A percentile compares a stretch with the other conserved stretches of the same genome.
phyloP scores from a whole-genome alignment of 2,888 invertebrate genomes.

The Willowsia nigromaculata region DNA sequence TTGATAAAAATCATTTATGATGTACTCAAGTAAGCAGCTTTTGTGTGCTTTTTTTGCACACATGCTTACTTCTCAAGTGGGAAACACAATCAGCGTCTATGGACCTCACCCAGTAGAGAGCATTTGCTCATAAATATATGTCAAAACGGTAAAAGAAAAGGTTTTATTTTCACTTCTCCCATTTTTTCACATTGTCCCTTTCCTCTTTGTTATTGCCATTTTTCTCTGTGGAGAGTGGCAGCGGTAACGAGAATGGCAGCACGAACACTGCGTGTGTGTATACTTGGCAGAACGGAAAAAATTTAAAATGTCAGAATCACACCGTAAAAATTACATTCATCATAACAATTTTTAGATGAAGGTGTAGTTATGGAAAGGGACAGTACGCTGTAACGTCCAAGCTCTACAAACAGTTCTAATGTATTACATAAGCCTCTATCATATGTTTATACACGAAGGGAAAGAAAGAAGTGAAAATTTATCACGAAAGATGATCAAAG shows the following conservation, averaged over 20 bases:
- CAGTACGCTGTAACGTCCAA: too few species aligned
- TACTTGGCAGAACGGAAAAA: background rate
- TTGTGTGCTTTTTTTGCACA: background rate
- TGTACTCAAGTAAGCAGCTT: background rate
- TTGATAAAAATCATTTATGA: slow-evolving; percentile 11
- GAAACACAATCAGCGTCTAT: background rate
- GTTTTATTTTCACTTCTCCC: background rate
- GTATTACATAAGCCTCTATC: too few species aligned
- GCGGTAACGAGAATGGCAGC: background rate
- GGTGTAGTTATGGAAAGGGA: background rate
- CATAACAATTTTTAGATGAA: background rate
- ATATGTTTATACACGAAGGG: background rate
- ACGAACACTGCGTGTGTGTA: too few species aligned
- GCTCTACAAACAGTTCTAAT: background rate
- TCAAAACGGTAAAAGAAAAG: background rate
- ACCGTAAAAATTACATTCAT: slow-evolving; percentile 29
- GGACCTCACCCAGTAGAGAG: slow-evolving; percentile 43
- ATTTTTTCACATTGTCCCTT: background rate
- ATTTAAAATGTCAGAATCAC: slow-evolving; percentile 35
- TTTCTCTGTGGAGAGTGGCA: background rate
- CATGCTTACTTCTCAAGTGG: background rate
- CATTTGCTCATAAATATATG: slow-evolving; percentile 38
- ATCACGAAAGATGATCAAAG: slow-evolving; percentile 63
- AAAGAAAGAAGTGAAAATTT: slow-evolving; percentile 36
- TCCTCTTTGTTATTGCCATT: background rate